Percentiles rank a stretch among this genome's conserved stretches.
phyloP scores from a whole-genome alignment of 2,113 vertebrate species.

The Sialia sialis region DNA sequence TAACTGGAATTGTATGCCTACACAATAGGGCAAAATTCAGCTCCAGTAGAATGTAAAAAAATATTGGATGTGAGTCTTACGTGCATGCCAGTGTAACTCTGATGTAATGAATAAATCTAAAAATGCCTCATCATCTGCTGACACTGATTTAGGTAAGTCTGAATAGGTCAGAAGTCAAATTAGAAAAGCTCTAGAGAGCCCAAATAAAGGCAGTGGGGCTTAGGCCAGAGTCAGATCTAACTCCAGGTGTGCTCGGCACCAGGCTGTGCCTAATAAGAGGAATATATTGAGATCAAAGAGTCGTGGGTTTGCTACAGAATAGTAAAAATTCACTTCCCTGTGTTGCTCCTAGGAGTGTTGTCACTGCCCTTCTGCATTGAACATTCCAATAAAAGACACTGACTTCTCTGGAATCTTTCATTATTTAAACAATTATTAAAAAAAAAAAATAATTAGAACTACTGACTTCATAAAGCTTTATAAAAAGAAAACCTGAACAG shows the following conservation, averaged over 20 bases:
- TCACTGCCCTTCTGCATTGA: neutral
- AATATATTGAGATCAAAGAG: neutral
- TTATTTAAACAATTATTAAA: neutral
- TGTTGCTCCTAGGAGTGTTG: neutral
- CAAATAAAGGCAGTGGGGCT: neutral
- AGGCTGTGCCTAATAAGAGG: neutral
- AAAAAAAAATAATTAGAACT: neutral
- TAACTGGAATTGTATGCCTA: neutral
- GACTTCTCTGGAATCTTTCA: neutral
- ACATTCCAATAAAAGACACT: neutral
- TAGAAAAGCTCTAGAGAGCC: neutral
- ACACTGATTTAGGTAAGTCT: neutral
- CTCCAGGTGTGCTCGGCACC: neutral
- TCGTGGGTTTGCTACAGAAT: neutral
- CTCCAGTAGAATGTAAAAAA: neutral
- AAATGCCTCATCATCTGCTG: neutral
- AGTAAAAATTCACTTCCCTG: neutral
- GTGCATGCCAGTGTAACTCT: neutral
- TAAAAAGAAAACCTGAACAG: neutral
- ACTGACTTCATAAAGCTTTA: neutral
- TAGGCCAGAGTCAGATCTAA: neutral
- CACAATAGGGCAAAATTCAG: neutral
- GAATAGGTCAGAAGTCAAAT: neutral
- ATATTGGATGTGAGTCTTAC: accelerated
- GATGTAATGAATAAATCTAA: neutral